Evolutionary conservation across 2,888 invertebrate species (phyloP), one percentile per base, ranked within the genome.

Genomic region (Acanthosepion esculentum): DNA sequence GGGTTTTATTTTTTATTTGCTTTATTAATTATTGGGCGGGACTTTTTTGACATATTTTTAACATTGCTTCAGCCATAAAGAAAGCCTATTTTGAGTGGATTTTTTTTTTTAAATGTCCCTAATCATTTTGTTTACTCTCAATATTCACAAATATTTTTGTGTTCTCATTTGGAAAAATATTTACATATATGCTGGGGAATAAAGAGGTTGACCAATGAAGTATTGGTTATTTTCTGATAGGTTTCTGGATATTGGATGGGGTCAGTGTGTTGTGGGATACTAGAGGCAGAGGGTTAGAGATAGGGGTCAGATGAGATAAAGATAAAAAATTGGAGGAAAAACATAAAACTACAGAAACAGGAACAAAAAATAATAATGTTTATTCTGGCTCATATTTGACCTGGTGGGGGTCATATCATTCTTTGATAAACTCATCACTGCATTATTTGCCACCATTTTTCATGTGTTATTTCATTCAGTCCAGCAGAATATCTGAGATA

Each of bases 41-140:
- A n/a, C 78, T 78, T 78, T 78, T 78, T 78, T 78, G n/a, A 78
- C 78, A 78, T 78, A n/a, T 78, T 78, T 78, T 78, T 78, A 78
- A 78, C 10, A 78, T 78, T 78, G n/a, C n/a, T 33, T 23, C n/a
- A 78, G 78, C 78, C 78, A n/a, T 1, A 78, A 78, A 78, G n/a
- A 78, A n/a, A n/a, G 15, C 12, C n/a, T n/a, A n/a, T 59, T 59
- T 59, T 59, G 59, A 59, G 59, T 23, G 59, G 59, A 59, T 59
- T 23, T 78, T 78, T 12, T 78, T 78, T 78, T 78, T 78, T 41
- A 41, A 41, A 78, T 78, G 78, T 78, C 78, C 78, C 78, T 78
- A 78, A 78, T 78, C 78, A 78, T 78, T 78, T 78, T 78, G 78
- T 78, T 78, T 78, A 78, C 78, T 78, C n/a, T n/a, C n/a, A n/a